Evolutionary conservation across 2,113 vertebrate species (phyloP).

Genomic region (Chlamydotis undulata): DNA sequence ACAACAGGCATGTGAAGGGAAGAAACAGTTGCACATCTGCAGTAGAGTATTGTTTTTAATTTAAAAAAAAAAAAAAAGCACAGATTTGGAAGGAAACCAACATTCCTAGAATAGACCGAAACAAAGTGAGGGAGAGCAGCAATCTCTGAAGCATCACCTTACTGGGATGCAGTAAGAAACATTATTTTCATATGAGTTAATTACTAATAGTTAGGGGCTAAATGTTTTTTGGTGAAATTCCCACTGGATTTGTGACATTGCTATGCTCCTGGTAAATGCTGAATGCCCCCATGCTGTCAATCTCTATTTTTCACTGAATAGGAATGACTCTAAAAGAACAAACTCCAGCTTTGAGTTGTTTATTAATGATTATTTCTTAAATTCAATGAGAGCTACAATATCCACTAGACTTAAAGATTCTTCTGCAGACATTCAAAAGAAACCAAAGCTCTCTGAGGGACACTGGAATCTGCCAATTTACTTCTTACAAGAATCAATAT

Average conservation of each 20-base stretch:
- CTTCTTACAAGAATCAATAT: accelerated
- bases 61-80: too few relatives aligned
- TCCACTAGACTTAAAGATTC: background rate
- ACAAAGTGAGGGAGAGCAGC: background rate
- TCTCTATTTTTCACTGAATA: background rate
- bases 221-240: background rate
- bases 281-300: background rate
- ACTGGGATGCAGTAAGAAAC: background rate
- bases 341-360: background rate
- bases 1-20: background rate
- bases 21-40: background rate
- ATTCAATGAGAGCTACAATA: background rate
- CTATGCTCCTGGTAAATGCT: background rate
- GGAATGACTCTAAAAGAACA: background rate
- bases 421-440: background rate
- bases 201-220: background rate
- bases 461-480: background rate
- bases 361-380: background rate
- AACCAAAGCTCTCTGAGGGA: background rate
- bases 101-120: accelerated
- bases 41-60: background rate
- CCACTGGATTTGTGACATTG: background rate
- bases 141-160: background rate
- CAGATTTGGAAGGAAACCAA: background rate
- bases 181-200: background rate